Evolutionary conservation across 2,888 invertebrate genomes (phyloP), one percentile per base, ranked within the genome.

Genomic region (Cosmopolites sordidus): DNA sequence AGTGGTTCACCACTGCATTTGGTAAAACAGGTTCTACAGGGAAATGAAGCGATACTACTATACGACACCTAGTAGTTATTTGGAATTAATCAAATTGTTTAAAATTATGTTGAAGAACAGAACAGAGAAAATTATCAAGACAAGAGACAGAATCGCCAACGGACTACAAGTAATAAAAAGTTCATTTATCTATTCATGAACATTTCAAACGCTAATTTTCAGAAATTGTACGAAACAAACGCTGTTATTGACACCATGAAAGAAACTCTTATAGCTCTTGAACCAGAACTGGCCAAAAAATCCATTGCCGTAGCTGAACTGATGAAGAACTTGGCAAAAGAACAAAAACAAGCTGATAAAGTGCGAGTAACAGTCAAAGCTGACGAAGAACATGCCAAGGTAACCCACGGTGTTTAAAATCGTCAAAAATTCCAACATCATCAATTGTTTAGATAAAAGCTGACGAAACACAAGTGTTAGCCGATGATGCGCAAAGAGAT

Each of bases 1-100:
- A 5, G 22, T 22, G 4, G 8, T 22, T 22, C 22, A 22, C 22
- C 22, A 22, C n/a, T 40, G 12, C 8, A 12, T 40, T 29, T 29
- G 4, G 11, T 17, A 16, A 8, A 41, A n/a, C n/a, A 76, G 83
- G 38, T 86, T 88, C 66, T 92, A 84, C 70, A 76, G 81, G 38
- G 93, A 94, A 76, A 84, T 91, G 83, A 82, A 89, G 59, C 78
- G 93, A 0, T 83, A 87, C 66, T 93, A 90, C 74, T 93, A 94
- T 71, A 92, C 92, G 1, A 94, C 93, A 0, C 93, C 94, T 0
- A 93, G 92, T 70, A 92, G 90, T 68, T 94, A 93, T 69, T 76
- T 94, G 58, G 92, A 92, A 68, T 75, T 94, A 29, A 77, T 94
- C 22, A 92, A 89, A 66, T 76, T 92, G 0, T 94, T 92, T 69